These are phyloP conservation scores for Tetraodon nigroviridis DNA, from an alignment of 2,113 vertebrate species.

Conservation along the genomic window DNA sequence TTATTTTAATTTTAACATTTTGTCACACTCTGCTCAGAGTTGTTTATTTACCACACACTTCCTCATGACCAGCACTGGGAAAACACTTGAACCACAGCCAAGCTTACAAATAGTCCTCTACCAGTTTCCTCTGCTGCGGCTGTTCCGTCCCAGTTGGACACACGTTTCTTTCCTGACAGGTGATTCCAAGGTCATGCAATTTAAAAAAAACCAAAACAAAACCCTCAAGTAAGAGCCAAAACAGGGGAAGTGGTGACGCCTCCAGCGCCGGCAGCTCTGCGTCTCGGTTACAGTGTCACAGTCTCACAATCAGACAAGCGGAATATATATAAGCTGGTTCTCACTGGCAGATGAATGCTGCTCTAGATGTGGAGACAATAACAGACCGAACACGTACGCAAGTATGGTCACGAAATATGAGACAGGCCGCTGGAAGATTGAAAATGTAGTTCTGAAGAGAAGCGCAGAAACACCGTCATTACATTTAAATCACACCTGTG, in stretches of 20 bases:
- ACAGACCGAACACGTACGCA: no score
- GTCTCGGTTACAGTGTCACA: constrained; percentile 8
- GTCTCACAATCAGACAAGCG: no score
- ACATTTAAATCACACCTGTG: no score
- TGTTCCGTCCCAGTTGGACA: constrained; percentile 57
- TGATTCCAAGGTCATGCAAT: constrained; percentile 69
- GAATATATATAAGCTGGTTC: no score
- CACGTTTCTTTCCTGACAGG: constrained; percentile 72
- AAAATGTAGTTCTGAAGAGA: no score
- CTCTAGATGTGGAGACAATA: no score
- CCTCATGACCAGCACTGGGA: constrained; percentile 41
- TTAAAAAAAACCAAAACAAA: constrained; percentile 27
- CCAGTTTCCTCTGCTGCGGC: constrained; percentile 59
- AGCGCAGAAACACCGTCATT: no score
- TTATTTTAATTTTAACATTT: no score
- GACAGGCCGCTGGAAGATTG: no score
- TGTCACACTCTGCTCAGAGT: background rate
- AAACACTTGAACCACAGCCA: constrained; percentile 55
- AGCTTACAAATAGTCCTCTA: constrained; percentile 20
- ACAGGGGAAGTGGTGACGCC: constrained; percentile 47
- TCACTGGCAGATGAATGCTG: no score
- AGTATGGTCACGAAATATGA: no score
- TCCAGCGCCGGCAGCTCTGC: constrained; percentile 38
- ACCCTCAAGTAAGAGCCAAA: constrained; percentile 37
- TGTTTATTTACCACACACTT: constrained; percentile 35